These are phyloP conservation scores for Naja naja DNA, from an alignment of 2,113 vertebrate species.

Conservation along the genomic window DNA sequence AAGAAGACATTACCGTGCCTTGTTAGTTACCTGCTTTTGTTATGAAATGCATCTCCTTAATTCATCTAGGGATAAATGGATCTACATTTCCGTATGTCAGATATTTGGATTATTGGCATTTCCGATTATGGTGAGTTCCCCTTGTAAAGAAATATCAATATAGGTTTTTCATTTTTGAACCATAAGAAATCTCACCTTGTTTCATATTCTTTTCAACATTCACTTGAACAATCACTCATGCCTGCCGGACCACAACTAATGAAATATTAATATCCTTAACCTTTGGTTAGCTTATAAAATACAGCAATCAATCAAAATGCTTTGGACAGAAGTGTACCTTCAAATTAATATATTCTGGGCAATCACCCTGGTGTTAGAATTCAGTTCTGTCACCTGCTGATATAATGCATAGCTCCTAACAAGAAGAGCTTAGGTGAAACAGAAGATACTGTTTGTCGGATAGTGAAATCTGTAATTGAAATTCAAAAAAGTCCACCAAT, in stretches of 20 bases:
- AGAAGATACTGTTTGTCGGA: neutral
- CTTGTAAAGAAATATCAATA: neutral
- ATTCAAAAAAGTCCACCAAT: neutral
- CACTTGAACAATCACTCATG: neutral
- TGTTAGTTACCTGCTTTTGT: neutral
- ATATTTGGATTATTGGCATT: neutral
- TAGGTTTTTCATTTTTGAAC: neutral
- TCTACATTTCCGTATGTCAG: neutral
- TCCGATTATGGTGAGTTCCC: neutral
- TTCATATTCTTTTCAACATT: neutral
- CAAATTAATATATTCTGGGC: neutral
- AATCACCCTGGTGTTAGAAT: neutral
- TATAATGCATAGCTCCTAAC: neutral
- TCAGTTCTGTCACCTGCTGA: neutral
- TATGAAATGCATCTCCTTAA: neutral
- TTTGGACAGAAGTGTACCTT: neutral
- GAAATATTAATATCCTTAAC: neutral
- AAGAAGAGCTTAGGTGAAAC: neutral
- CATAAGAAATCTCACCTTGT: neutral
- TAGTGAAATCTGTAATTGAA: neutral
- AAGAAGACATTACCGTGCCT: neutral
- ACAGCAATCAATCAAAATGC: neutral
- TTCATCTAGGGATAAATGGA: neutral
- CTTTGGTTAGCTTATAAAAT: neutral
- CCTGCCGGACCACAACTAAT: neutral